Evolutionary conservation across 2,888 invertebrate genomes (phyloP), one percentile per base, ranked within the genome.

Genomic region (Ormyrus nitidulus): DNA sequence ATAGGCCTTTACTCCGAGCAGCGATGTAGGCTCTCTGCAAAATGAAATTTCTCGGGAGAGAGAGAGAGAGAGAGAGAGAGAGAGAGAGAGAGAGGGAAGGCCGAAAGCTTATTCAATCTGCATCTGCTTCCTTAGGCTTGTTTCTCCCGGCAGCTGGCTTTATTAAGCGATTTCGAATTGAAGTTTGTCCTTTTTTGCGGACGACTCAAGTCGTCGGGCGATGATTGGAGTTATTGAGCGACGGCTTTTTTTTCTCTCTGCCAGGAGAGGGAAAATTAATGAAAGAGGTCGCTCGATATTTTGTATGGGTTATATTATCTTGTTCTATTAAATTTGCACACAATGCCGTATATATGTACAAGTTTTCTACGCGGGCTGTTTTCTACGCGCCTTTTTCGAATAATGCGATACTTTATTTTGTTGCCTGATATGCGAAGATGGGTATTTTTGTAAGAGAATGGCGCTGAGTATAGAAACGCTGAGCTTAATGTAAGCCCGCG

Each of bases 81-180:
- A 19, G 19, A 19, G 19, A 19, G 19, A 19, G 19, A 19, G 19
- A 19, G 19, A 19, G 19, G 19, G 19, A 19, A 19, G 34, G 3
- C 34, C 34, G 34, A 2, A 4, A 34, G 34, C 34, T 34, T 34
- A 34, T 34, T 34, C 34, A 34, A 34, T 34, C 34, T 34, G 34
- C 34, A 34, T 34, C 34, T 34, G 34, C 34, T 34, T 34, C 34
- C 34, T 34, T 4, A 34, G 34, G 34, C 34, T 4, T 34, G 34
- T 4, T 34, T 34, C 34, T 34, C 34, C 34, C 34, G 34, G 34
- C 34, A 34, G 34, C 34, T 34, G 34, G 66, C 59, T 76, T 53
- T 76, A 69, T 61, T 49, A 69, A 53, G 58, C 34, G 13, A 8
- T 68, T 76, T 76, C 61, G 53, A 59, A 19, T 59, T 75, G 46